A percentile compares a stretch with the other conserved stretches of the same genome.
phyloP scores from a whole-genome alignment of 2,888 invertebrate species.

The Biston stratarius region DNA sequence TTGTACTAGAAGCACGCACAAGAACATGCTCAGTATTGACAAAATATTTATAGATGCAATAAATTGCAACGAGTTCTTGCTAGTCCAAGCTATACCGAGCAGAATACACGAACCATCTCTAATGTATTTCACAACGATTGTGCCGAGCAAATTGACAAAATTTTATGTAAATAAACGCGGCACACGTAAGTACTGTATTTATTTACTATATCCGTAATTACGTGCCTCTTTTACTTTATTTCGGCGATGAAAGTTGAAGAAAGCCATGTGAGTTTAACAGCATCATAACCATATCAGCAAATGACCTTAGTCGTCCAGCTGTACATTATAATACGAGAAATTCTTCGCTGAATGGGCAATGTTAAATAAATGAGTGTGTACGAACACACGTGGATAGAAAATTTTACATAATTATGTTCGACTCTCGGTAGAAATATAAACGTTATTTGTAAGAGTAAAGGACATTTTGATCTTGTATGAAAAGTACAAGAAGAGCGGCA shows the following conservation, averaged over 20 bases:
- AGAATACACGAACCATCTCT: constrained; percentile 64
- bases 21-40: neutral
- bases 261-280: constrained; percentile 35
- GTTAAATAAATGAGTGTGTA: neutral
- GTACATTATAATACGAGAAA: constrained; percentile 9
- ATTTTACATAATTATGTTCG: too few relatives aligned
- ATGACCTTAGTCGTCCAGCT: constrained; percentile 19
- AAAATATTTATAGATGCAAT: neutral
- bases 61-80: constrained; percentile 4
- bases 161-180: constrained; percentile 54
- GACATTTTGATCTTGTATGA: too few relatives aligned
- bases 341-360: constrained; percentile 2
- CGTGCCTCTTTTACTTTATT: constrained; percentile 43
- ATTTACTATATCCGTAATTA: constrained; percentile 42
- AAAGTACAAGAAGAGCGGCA: too few relatives aligned
- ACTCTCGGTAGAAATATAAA: too few relatives aligned
- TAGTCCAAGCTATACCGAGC: neutral
- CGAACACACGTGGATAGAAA: neutral
- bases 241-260: constrained; percentile 42
- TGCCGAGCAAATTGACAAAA: constrained; percentile 58
- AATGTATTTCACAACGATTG: constrained; percentile 59
- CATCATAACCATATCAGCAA: constrained; percentile 25
- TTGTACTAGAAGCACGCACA: neutral
- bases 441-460: too few relatives aligned
- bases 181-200: constrained; percentile 43